phyloP scores from a whole-genome alignment of 2,888 invertebrate genomes.

The Cenopis cana region DNA sequence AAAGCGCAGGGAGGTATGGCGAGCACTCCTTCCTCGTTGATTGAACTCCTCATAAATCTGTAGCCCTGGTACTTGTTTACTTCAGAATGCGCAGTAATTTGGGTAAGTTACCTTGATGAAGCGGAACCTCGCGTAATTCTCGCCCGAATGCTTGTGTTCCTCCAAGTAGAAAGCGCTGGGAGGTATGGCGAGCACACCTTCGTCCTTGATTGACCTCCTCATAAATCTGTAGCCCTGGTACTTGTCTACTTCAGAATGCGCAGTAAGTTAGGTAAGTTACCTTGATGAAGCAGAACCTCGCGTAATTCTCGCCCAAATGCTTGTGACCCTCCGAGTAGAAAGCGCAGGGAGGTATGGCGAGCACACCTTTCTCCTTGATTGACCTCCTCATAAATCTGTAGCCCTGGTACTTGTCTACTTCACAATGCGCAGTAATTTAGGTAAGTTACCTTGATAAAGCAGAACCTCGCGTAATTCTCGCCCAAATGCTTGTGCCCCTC shows the following conservation, averaged over 20 bases:
- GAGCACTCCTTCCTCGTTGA: too few relatives aligned
- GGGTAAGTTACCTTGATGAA: constrained; percentile 91
- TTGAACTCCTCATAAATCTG: too few relatives aligned
- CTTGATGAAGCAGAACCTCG: constrained; percentile 98
- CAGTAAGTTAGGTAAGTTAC: constrained; percentile 57
- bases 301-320: constrained; percentile 91
- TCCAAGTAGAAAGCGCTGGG: constrained; percentile 96
- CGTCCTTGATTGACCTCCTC: background rate
- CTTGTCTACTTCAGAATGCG: background rate
- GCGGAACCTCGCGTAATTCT: constrained; percentile 95
- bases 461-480: constrained; percentile 95
- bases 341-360: constrained; percentile 97
- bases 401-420: background rate
- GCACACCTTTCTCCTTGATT: constrained; percentile 89
- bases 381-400: background rate
- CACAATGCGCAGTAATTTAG: too few relatives aligned
- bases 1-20: too few relatives aligned
- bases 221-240: background rate
- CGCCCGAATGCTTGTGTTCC: constrained; percentile 91
- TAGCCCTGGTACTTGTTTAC: background rate
- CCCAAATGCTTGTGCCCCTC: constrained; percentile 91
- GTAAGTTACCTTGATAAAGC: constrained; percentile 93
- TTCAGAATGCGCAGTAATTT: background rate
- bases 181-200: constrained; percentile 95
- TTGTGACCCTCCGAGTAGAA: constrained; percentile 95